Evolutionary conservation across 2,797 vertebrate species (phyloP).

Genomic region (Tamandua tetradactyla): DNA sequence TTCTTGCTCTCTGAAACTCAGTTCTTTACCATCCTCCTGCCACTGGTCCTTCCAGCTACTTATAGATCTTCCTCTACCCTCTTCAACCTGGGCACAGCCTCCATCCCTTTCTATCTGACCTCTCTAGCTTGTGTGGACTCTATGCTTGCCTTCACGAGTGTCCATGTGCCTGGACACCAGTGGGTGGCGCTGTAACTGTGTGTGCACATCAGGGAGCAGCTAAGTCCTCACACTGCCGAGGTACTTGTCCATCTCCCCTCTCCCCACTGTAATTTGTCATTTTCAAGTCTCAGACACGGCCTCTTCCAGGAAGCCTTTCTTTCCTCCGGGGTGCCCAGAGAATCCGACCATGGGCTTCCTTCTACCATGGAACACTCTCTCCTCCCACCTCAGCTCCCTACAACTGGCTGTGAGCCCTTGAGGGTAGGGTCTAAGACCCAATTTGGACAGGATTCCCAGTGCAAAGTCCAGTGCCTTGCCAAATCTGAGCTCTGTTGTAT

Average conservation of each 20-base stretch:
- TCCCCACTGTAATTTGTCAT: neutral
- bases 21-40: neutral
- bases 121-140: neutral
- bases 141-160: neutral
- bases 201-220: neutral
- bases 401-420: neutral
- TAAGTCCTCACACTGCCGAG: too few relatives aligned
- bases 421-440: neutral
- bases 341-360: neutral
- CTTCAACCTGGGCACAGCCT: neutral
- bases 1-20: neutral
- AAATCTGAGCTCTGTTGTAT: neutral
- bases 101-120: neutral
- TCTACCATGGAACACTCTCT: neutral
- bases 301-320: neutral
- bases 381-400: neutral
- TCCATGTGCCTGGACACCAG: neutral
- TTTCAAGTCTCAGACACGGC: neutral
- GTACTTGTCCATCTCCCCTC: neutral
- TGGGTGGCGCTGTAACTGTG: neutral
- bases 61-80: neutral
- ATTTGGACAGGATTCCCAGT: neutral
- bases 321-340: neutral
- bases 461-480: neutral
- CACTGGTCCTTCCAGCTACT: too few relatives aligned